Conservation (phyloP, 2,113 vertebrate species). For the Caranx melampygus region DNA sequence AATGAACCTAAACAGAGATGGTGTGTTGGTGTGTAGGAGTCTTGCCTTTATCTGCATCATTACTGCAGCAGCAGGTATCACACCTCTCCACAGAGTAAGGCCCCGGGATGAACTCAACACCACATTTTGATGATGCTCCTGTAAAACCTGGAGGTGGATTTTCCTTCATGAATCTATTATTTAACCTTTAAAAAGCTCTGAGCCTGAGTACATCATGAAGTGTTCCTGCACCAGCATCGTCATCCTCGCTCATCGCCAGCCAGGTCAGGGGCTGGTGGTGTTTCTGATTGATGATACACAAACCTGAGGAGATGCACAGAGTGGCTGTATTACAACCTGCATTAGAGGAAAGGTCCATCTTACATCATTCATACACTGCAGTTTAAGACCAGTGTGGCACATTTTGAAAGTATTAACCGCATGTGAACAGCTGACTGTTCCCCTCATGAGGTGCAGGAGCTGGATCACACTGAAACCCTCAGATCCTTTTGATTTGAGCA, state of each 20-base stretch:
- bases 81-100: too few species aligned
- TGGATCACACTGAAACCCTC: not conserved
- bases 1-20: not conserved
- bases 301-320: not conserved
- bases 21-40: not conserved
- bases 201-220: not conserved
- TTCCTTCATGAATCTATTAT: not conserved
- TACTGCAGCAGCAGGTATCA: not conserved
- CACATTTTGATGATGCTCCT: not conserved
- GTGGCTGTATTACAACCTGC: not conserved
- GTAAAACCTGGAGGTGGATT: not conserved
- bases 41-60: constrained; percentile 14
- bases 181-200: not conserved
- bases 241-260: not conserved
- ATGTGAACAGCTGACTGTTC: too few species aligned
- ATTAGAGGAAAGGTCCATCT: too few species aligned
- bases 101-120: not conserved
- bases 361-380: too few species aligned
- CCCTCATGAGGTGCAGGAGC: not conserved
- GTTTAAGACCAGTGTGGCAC: too few species aligned
- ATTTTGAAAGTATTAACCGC: too few species aligned
- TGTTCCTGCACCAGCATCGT: not conserved
- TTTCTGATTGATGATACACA: not conserved
- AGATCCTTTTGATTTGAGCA: not conserved
- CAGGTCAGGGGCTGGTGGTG: too few species aligned